Conservation (phyloP, 1,140 invertebrate genomes). For the Ptiloglossa arizonensis region DNA sequence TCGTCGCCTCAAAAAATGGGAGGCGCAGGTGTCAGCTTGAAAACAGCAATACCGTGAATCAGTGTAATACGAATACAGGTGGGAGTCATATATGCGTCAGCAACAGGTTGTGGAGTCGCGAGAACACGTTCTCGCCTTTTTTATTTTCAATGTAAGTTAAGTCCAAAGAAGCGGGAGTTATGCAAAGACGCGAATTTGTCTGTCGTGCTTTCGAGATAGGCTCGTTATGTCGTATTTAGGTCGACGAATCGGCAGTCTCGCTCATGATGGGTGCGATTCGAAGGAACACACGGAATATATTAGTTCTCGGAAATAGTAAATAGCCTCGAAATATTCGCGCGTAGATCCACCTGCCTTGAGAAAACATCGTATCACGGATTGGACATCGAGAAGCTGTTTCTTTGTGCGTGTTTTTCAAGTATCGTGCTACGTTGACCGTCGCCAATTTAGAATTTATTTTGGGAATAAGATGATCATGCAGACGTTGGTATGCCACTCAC, state of each 20-base stretch:
- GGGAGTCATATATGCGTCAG: slow-evolving; percentile 42
- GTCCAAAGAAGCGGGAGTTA: neutral
- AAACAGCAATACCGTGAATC: slow-evolving; percentile 32
- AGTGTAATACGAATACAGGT: slow-evolving; percentile 14
- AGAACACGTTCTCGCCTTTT: slow-evolving; percentile 31
- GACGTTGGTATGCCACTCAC: slow-evolving; percentile 8
- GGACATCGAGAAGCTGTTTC: neutral
- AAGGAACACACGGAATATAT: slow-evolving; percentile 36
- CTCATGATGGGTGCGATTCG: slow-evolving; percentile 21
- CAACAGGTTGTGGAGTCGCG: slow-evolving; percentile 53
- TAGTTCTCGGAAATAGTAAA: slow-evolving; percentile 48
- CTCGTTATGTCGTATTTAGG: slow-evolving; percentile 7
- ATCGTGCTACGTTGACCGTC: neutral
- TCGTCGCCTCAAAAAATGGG: neutral
- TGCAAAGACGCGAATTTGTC: slow-evolving; percentile 1
- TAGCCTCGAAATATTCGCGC: slow-evolving; percentile 38
- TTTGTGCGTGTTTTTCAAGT: neutral
- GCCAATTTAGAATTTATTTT: slow-evolving; percentile 37
- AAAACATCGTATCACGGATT: neutral
- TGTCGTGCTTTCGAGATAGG: neutral
- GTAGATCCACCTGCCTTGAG: neutral
- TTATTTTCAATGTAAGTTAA: slow-evolving; percentile 25
- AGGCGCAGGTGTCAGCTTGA: slow-evolving; percentile 45
- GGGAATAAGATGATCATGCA: slow-evolving; percentile 34
- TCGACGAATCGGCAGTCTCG: neutral